Evolutionary conservation across 2,113 vertebrate genomes (phyloP).

Genomic region (Taxidea taxus): DNA sequence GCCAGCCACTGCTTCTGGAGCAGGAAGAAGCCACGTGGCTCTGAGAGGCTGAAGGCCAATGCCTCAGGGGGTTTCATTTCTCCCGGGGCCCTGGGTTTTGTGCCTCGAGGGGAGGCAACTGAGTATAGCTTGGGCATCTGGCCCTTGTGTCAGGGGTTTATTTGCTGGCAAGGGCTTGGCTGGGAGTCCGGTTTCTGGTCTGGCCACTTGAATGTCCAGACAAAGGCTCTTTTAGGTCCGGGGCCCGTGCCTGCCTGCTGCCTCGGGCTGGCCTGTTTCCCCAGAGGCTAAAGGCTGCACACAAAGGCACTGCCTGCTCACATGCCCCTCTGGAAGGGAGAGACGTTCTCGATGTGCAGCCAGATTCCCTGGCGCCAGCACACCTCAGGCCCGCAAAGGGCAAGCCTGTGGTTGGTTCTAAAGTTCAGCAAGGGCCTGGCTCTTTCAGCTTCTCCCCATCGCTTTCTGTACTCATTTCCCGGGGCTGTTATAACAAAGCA

Average conservation of each 20-base stretch:
- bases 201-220: background rate
- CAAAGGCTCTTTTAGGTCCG: constrained; percentile 18
- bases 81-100: background rate
- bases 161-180: background rate
- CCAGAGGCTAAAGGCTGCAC: background rate
- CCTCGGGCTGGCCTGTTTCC: background rate
- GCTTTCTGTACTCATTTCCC: background rate
- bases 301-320: background rate
- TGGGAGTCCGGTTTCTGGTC: background rate
- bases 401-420: background rate
- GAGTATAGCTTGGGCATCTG: background rate
- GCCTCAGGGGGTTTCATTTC: background rate
- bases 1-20: no score
- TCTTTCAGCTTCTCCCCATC: background rate
- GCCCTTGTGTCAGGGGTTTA: background rate
- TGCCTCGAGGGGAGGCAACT: background rate
- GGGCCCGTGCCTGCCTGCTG: background rate
- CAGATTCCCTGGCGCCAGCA: rapidly evolving
- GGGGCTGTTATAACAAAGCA: background rate
- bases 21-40: background rate
- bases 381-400: background rate
- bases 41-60: background rate
- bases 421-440: background rate
- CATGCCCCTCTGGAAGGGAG: background rate
- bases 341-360: background rate